Evolutionary conservation across 2,888 invertebrate species (phyloP), one percentile per base, ranked within the genome.

Genomic region (Scaptomyza cyrtandrae): DNA sequence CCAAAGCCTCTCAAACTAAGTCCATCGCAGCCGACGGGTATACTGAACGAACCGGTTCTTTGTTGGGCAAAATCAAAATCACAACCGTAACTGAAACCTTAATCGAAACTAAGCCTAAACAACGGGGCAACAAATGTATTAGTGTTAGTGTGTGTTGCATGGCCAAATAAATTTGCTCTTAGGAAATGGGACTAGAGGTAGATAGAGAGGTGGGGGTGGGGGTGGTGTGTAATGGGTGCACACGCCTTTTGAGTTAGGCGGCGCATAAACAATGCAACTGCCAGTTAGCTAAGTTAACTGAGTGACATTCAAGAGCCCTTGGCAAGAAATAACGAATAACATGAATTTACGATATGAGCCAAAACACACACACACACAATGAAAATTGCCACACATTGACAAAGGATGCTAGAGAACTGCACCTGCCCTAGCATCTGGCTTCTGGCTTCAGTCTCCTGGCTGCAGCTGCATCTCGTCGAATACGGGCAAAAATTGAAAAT

Each of bases 331-430:
- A 69, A 58, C 67, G 71, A 55, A 71, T 84, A 84, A 82, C 78
- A 72, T 74, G 78, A 88, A 89, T 89, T 89, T 88, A 88, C 89
- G 88, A 83, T 78, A 78, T 70, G 71, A 72, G 39, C 39, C 39
- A 39, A 39, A 39, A 10, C 41, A 16, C 16, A 41, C 41, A 41
- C 68, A 83, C 79, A 83, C 77, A 87, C 85, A 87, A 78, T 85
- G 77, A 80, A 16, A 81, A 80, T 81, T 85, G 87, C 75, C 69
- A 85, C 70, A 88, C 64, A 66, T 70, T 53, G 65, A 56, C 61
- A 61, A 56, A 45, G 70, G 58, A 37, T 39, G 24, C 37, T 14
- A 11, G 11, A 7, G 27, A 52, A 14, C 48, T 53, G 37, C 31
- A 54, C 45, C 66, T 60, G 49, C 16, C 16, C 43, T 45, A 27